These are phyloP conservation scores for Homarus americanus DNA, from an alignment of 1,140 invertebrate species.

Conservation along the genomic window DNA sequence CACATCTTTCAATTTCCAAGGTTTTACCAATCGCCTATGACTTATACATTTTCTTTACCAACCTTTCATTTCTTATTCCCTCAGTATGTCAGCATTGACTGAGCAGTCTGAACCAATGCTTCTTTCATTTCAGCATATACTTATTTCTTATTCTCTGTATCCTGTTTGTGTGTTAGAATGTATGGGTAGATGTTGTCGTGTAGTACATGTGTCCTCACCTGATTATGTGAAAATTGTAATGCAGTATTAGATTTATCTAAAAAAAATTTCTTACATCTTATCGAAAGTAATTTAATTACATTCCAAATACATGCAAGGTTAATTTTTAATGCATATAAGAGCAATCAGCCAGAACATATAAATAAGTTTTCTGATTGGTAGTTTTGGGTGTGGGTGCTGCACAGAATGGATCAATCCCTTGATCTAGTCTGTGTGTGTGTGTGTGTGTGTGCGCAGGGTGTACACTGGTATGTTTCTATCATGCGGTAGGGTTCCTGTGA, in stretches of 20 bases:
- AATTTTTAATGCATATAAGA: not conserved
- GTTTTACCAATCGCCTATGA: too few relatives aligned
- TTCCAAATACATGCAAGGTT: not conserved
- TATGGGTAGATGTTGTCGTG: not conserved
- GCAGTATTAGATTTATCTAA: not conserved
- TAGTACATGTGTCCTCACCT: not conserved
- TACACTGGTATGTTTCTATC: conserved; percentile 17
- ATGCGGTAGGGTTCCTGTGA: conserved; percentile 1
- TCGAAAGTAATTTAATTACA: not conserved
- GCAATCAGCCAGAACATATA: conserved; percentile 4
- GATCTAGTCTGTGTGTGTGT: not conserved
- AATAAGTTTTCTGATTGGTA: not conserved
- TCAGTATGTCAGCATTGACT: too few relatives aligned
- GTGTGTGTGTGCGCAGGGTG: not conserved
- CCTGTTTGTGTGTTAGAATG: not conserved
- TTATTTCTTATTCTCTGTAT: not conserved
- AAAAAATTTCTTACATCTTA: too few relatives aligned
- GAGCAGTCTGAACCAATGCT: too few relatives aligned
- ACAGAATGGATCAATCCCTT: not conserved
- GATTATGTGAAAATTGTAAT: too few relatives aligned
- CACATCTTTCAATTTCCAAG: too few relatives aligned
- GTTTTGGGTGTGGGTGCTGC: not conserved
- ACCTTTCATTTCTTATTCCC: too few relatives aligned
- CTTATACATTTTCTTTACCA: too few relatives aligned
- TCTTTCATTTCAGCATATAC: not conserved